Percentiles rank a stretch among this genome's conserved stretches.
These are phyloP conservation scores for fruit fly (Drosophila melanogaster) DNA, from an alignment of 1,140 invertebrate species.

Conservation along the genomic window DNA sequence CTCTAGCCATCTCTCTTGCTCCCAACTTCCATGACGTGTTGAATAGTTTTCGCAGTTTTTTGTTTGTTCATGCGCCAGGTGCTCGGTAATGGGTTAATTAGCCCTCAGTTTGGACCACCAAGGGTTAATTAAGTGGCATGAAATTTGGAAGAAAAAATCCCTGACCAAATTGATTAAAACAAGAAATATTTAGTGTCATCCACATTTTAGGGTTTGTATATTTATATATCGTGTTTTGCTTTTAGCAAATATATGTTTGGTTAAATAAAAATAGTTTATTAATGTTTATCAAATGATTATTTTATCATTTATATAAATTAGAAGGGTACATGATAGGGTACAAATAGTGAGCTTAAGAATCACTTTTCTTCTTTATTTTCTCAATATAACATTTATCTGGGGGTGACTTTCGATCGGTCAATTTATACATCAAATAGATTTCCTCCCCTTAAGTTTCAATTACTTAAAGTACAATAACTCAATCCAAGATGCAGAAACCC, in stretches of 20 bases:
- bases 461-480: slow-evolving; percentile 39
- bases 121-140: slow-evolving; percentile 70
- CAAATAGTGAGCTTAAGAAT: neutral
- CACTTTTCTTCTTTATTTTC: neutral
- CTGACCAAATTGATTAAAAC: slow-evolving; percentile 53
- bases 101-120: slow-evolving; percentile 22
- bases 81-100: slow-evolving; percentile 76
- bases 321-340: too few relatives aligned
- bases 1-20: slow-evolving; percentile 8
- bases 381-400: neutral
- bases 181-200: slow-evolving; percentile 17
- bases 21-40: slow-evolving; percentile 57
- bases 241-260: too few relatives aligned
- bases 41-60: slow-evolving; percentile 47
- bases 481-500: slow-evolving; percentile 10
- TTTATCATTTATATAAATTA: too few relatives aligned
- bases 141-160: slow-evolving; percentile 49
- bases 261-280: too few relatives aligned
- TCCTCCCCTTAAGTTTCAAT: slow-evolving; percentile 23
- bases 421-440: slow-evolving; percentile 27
- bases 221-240: too few relatives aligned
- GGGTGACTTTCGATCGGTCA: slow-evolving; percentile 45
- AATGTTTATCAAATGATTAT: too few relatives aligned
- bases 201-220: too few relatives aligned
- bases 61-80: slow-evolving; percentile 46